phyloP scores from a whole-genome alignment of 2,797 vertebrate species.

The Agapornis canus region DNA sequence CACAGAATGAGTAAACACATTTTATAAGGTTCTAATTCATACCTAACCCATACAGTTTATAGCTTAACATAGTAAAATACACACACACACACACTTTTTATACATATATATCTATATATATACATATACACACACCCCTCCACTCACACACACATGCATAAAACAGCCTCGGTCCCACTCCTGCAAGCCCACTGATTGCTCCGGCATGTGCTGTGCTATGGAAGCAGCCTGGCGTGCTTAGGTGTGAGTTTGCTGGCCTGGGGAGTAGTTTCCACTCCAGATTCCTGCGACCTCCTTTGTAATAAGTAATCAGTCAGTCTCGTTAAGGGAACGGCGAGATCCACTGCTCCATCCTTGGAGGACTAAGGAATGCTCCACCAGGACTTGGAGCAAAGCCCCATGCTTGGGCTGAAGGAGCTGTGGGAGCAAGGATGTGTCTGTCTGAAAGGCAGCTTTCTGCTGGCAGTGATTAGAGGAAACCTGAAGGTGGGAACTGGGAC shows the following conservation, averaged over 20 bases:
- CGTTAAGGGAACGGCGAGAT: rapidly evolving
- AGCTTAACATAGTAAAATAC: slow-evolving; percentile 59
- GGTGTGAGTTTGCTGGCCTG: background rate
- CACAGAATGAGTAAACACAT: slow-evolving; percentile 73
- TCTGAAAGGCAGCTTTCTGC: background rate
- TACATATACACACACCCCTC: background rate
- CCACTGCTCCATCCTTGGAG: background rate
- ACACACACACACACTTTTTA: slow-evolving; percentile 9
- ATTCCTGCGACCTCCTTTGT: background rate
- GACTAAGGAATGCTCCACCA: background rate
- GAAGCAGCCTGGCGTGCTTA: background rate
- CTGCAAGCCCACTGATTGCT: background rate
- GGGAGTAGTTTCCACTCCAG: background rate
- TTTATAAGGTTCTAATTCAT: slow-evolving; percentile 79
- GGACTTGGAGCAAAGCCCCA: background rate
- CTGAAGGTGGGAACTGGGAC: background rate
- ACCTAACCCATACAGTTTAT: slow-evolving; percentile 69
- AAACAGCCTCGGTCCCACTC: background rate
- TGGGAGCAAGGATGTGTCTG: background rate
- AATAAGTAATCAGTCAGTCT: background rate
- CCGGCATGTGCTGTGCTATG: background rate
- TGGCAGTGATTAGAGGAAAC: background rate
- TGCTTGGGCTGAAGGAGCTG: background rate
- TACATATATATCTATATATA: background rate
- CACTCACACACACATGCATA: background rate